phyloP scores from a whole-genome alignment of 2,888 invertebrate species.

The Clitarchus hookeri region DNA sequence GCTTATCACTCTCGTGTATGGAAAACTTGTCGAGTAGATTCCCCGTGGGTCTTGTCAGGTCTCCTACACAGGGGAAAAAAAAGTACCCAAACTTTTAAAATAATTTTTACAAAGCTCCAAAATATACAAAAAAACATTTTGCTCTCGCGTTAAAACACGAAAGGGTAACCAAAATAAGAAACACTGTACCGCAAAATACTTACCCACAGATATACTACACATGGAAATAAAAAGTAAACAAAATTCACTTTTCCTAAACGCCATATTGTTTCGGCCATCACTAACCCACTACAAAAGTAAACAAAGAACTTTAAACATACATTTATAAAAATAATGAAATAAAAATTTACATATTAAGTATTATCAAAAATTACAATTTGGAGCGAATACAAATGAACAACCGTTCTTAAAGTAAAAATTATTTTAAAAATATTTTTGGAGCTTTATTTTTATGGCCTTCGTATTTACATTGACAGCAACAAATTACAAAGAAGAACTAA shows the following conservation, averaged over 20 bases:
- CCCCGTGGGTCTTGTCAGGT: constrained; percentile 43
- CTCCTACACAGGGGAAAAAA: constrained; percentile 36
- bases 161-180: too few relatives aligned
- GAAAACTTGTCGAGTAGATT: constrained; percentile 49
- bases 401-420: too few relatives aligned
- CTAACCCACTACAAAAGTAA: constrained; percentile 35
- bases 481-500: too few relatives aligned
- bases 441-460: too few relatives aligned
- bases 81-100: background rate
- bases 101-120: background rate
- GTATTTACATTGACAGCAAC: too few relatives aligned
- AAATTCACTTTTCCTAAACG: constrained; percentile 40
- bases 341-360: background rate
- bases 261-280: constrained; percentile 43
- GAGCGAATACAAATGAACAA: too few relatives aligned
- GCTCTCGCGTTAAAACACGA: too few relatives aligned
- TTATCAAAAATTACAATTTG: too few relatives aligned
- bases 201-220: constrained; percentile 52
- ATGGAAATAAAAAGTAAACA: constrained; percentile 47
- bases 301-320: background rate
- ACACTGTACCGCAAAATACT: constrained; percentile 27
- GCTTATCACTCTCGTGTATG: constrained; percentile 48
- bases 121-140: too few relatives aligned
- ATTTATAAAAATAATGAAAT: background rate
- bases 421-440: too few relatives aligned